These are phyloP conservation scores for Drosophila cracens DNA, from an alignment of 2,888 invertebrate species.

Conservation along the genomic window DNA sequence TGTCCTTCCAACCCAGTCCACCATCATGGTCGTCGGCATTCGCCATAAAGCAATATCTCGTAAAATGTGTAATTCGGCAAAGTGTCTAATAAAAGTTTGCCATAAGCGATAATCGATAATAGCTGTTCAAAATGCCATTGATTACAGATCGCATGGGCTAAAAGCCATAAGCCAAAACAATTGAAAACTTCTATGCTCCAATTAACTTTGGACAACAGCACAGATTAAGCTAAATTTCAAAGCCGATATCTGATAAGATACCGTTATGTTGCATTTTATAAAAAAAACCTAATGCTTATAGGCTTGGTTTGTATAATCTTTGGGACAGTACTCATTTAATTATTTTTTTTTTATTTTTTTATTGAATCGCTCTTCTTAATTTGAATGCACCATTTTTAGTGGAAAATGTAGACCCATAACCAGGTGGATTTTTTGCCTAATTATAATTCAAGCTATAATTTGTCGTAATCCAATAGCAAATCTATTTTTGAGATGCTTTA, in stretches of 20 bases:
- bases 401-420: not conserved
- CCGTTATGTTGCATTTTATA: not conserved
- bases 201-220: constrained; percentile 8
- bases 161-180: constrained; percentile 34
- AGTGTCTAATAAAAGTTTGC: constrained; percentile 68
- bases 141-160: constrained; percentile 51
- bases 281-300: not conserved
- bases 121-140: constrained; percentile 52
- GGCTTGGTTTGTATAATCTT: not conserved
- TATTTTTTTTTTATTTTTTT: too few species aligned
- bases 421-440: not conserved
- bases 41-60: constrained; percentile 27
- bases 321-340: too few species aligned
- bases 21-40: not conserved
- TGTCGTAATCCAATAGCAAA: not conserved
- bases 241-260: not conserved
- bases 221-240: not conserved
- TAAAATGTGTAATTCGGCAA: constrained; percentile 53
- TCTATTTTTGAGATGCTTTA: not conserved
- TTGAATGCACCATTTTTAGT: too few species aligned
- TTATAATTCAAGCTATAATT: not conserved
- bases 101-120: constrained; percentile 70
- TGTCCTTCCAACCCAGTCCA: not conserved
- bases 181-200: constrained; percentile 21
- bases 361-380: too few species aligned